Percentiles rank a stretch among this genome's conserved stretches.
Evolutionary conservation across 2,113 vertebrate species (phyloP).

Genomic region (Tyto alba): DNA sequence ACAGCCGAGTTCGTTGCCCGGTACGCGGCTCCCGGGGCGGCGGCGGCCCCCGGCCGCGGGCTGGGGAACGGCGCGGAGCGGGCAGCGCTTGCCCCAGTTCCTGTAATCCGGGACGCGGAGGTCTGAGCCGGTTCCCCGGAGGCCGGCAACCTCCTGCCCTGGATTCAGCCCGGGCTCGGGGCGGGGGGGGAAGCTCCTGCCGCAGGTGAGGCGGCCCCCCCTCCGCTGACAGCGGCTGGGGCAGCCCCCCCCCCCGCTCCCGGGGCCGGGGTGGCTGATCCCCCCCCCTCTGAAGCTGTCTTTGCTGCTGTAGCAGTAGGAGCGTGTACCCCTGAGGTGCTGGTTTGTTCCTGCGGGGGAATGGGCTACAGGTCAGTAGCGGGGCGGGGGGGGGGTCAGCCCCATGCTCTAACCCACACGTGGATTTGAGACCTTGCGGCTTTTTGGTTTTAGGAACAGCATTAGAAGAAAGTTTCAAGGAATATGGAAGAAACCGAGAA

Average conservation of each 20-base stretch:
- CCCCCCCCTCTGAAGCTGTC: fast-evolving
- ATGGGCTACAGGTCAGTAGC: neutral
- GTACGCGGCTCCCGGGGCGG: neutral
- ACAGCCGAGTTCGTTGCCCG: slow-evolving; percentile 3
- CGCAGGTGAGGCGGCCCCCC: neutral
- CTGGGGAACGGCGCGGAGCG: neutral
- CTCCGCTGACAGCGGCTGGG: neutral
- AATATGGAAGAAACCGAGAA: slow-evolving; percentile 95
- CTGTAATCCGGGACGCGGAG: slow-evolving; percentile 46
- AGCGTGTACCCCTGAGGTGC: neutral
- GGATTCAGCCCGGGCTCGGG: neutral
- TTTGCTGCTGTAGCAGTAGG: neutral
- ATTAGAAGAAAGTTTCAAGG: slow-evolving; percentile 97
- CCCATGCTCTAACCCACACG: neutral
- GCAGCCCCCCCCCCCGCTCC: neutral
- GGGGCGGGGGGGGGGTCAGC: neutral
- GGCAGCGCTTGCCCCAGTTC: slow-evolving; percentile 30
- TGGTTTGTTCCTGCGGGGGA: neutral
- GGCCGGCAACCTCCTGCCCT: slow-evolving; percentile 1
- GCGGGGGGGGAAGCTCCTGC: neutral
- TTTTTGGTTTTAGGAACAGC: slow-evolving; percentile 81
- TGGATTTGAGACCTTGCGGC: slow-evolving; percentile 1
- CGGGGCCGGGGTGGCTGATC: fast-evolving
- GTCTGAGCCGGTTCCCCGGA: neutral
- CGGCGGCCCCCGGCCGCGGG: neutral